Conservation (phyloP, 2,113 vertebrate genomes). For the Rhizomys pruinosus region DNA sequence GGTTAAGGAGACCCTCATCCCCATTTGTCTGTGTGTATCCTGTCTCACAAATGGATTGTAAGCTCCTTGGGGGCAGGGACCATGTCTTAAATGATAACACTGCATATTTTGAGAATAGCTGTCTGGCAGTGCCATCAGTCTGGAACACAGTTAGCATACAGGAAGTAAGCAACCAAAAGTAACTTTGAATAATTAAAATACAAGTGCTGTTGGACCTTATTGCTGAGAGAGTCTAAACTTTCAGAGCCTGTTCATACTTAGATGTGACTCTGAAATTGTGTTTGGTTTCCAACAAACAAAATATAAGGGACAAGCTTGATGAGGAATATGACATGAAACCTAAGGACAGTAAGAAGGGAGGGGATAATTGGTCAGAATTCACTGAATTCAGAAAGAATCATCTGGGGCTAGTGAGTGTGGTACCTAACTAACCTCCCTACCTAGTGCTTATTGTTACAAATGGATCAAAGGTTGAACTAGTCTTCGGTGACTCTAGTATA, state of each 20-base stretch:
- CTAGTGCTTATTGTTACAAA: not conserved
- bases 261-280: conserved; percentile 30
- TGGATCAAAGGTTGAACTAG: not conserved
- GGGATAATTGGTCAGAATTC: not conserved
- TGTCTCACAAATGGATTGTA: conserved; percentile 63
- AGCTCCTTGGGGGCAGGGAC: conserved; percentile 59
- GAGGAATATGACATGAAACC: not conserved
- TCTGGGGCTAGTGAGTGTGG: not conserved
- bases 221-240: conserved; percentile 13
- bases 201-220: conserved; percentile 19
- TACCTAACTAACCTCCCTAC: not conserved
- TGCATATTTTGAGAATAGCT: conserved; percentile 33
- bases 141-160: conserved; percentile 55
- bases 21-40: conserved; percentile 47
- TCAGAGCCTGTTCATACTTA: not conserved
- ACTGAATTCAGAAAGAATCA: not conserved
- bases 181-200: conserved; percentile 42
- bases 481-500: conserved; percentile 10
- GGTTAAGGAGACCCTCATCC: conserved; percentile 44
- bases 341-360: not conserved
- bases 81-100: conserved; percentile 37
- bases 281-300: conserved; percentile 57
- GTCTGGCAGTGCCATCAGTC: conserved; percentile 42
- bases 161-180: conserved; percentile 60
- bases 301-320: not conserved